Conservation (phyloP, 1,140 invertebrate genomes). For the Nomia melanderi region DNA sequence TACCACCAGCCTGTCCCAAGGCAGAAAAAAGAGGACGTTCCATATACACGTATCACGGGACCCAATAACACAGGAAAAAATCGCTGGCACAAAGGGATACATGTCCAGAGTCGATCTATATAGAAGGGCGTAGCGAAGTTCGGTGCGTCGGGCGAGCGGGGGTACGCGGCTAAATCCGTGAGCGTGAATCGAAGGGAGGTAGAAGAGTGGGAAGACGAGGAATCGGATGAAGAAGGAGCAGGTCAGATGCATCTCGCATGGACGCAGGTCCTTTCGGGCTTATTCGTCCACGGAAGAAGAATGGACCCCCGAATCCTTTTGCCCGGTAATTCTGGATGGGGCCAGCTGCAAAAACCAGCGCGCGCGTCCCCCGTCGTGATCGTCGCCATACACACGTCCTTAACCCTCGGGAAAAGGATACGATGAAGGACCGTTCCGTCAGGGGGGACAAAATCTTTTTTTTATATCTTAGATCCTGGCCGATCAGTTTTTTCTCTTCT, state of each 20-base stretch:
- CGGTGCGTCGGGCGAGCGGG: conserved; percentile 59
- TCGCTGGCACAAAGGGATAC: conserved; percentile 18
- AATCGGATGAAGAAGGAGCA: conserved; percentile 38
- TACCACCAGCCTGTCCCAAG: not conserved
- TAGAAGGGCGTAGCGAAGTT: conserved; percentile 26
- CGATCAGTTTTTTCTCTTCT: conserved; percentile 74
- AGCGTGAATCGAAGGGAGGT: conserved; percentile 68
- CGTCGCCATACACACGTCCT: conserved; percentile 46
- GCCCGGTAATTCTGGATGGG: conserved; percentile 66
- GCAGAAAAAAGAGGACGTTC: not conserved
- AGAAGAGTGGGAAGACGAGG: conserved; percentile 27
- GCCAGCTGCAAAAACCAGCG: conserved; percentile 79
- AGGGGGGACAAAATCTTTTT: conserved; percentile 70
- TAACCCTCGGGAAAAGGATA: conserved; percentile 74
- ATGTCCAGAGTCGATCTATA: conserved; percentile 44
- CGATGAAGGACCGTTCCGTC: conserved; percentile 42
- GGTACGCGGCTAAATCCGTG: conserved; percentile 47
- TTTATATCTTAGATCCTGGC: conserved; percentile 74
- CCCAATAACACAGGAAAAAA: conserved; percentile 12
- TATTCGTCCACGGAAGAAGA: conserved; percentile 77
- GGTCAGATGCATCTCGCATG: conserved; percentile 72
- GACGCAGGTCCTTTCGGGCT: conserved; percentile 78
- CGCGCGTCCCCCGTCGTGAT: conserved; percentile 49
- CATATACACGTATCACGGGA: not conserved
- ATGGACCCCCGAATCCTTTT: conserved; percentile 78